Conservation (phyloP, 2,113 vertebrate genomes). For the Ovibos moschatus region DNA sequence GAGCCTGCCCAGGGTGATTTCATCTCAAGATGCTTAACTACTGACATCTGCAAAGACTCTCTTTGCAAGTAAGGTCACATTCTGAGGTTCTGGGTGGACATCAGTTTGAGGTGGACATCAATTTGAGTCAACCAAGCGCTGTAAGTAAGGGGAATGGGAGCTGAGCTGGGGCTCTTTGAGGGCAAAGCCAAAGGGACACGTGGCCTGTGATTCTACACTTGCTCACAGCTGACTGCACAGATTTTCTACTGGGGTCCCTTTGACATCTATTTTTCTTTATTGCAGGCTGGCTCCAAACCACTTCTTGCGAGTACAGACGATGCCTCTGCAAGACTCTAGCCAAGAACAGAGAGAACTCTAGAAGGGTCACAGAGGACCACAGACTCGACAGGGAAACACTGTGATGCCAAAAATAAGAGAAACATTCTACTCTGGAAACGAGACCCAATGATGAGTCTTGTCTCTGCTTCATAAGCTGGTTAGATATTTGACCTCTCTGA, state of each 20-base stretch:
- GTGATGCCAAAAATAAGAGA: background rate
- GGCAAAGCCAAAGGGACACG: fast-evolving
- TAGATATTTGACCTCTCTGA: background rate
- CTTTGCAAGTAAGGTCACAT: background rate
- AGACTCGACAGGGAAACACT: background rate
- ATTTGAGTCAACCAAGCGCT: background rate
- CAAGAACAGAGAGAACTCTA: background rate
- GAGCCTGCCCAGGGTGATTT: background rate
- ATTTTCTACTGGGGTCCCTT: background rate
- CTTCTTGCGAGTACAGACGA: background rate
- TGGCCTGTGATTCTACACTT: fast-evolving
- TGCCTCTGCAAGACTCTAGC: background rate
- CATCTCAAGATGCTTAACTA: background rate
- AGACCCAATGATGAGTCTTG: background rate
- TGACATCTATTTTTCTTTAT: background rate
- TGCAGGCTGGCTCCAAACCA: background rate
- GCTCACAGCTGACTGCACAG: background rate
- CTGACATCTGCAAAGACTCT: background rate
- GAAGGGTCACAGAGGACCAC: background rate
- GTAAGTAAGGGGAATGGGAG: background rate
- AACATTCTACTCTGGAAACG: background rate
- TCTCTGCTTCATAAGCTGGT: background rate
- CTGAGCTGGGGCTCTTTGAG: background rate
- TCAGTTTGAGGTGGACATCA: background rate
- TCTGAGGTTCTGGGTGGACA: background rate